Percentiles rank a stretch among this genome's conserved stretches.
Evolutionary conservation across 2,113 vertebrate species (phyloP).

Genomic region (Silurus asotus): DNA sequence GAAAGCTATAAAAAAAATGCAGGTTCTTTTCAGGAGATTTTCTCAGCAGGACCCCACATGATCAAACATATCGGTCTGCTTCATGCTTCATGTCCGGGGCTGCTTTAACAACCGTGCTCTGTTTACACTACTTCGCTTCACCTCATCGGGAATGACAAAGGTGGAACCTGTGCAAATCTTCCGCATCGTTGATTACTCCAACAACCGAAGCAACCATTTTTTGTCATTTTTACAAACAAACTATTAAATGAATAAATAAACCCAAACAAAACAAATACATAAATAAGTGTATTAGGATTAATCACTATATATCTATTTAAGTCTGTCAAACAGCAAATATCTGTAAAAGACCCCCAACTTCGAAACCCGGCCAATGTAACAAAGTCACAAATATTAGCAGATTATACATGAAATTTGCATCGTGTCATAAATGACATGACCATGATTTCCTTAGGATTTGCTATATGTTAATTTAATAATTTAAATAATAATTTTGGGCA

Average conservation of each 20-base stretch:
- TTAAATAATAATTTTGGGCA: too few relatives aligned
- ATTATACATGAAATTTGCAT: background rate
- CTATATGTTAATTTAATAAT: background rate
- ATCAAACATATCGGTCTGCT: constrained; percentile 14
- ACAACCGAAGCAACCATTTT: background rate
- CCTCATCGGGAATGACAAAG: background rate
- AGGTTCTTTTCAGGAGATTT: constrained; percentile 41
- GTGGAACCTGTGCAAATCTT: background rate
- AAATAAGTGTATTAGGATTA: too few relatives aligned
- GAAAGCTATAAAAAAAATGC: constrained; percentile 7
- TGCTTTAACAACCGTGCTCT: constrained; percentile 1
- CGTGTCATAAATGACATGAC: background rate
- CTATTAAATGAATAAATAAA: background rate
- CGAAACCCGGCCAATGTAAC: too few relatives aligned
- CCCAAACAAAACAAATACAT: background rate
- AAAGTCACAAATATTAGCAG: background rate
- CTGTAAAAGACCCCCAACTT: too few relatives aligned
- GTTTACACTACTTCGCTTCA: background rate
- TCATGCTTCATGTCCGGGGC: background rate
- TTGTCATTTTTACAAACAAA: background rate
- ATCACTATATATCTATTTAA: too few relatives aligned
- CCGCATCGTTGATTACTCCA: background rate
- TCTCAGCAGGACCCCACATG: constrained; percentile 23
- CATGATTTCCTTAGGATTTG: background rate
- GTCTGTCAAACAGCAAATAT: too few relatives aligned